phyloP scores from a whole-genome alignment of 2,888 invertebrate species.

The Lingula anatina region DNA sequence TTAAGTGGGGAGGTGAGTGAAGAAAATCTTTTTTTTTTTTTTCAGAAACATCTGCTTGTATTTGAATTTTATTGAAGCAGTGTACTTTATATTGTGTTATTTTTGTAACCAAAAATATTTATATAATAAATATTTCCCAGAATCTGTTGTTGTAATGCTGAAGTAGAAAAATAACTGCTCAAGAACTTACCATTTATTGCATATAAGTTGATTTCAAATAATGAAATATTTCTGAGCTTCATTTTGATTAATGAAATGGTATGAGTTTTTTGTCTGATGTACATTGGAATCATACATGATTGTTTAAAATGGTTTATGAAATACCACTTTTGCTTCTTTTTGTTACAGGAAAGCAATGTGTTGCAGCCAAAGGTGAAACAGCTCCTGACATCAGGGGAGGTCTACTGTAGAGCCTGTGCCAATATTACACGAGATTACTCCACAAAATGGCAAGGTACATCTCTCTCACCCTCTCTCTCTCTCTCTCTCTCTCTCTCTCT shows the following conservation, averaged over 20 bases:
- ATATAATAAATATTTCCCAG: too few relatives aligned
- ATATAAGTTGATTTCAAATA: too few relatives aligned
- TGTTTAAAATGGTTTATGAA: not conserved
- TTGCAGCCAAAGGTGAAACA: slow-evolving; percentile 89
- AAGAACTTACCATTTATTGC: too few relatives aligned
- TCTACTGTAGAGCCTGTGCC: slow-evolving; percentile 88
- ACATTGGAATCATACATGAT: not conserved
- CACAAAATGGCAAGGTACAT: slow-evolving; percentile 32
- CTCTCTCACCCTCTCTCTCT: not conserved
- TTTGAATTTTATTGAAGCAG: too few relatives aligned
- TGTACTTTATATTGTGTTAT: too few relatives aligned
- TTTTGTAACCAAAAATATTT: too few relatives aligned
- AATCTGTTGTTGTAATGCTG: too few relatives aligned
- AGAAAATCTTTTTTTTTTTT: slow-evolving; percentile 1
- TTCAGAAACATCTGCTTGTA: slow-evolving; percentile 3
- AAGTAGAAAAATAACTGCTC: too few relatives aligned
- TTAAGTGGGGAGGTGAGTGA: slow-evolving; percentile 78
- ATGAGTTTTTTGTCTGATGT: too few relatives aligned
- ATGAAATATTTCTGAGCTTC: not conserved
- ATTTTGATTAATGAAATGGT: not conserved
- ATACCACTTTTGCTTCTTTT: slow-evolving; percentile 29
- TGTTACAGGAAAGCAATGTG: slow-evolving; percentile 88
- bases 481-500: not conserved
- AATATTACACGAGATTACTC: slow-evolving; percentile 90
- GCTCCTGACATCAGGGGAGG: slow-evolving; percentile 85